Evolutionary conservation across 2,113 vertebrate genomes (phyloP), one percentile per base, ranked within the genome.

Genomic region (Silurus asotus): DNA sequence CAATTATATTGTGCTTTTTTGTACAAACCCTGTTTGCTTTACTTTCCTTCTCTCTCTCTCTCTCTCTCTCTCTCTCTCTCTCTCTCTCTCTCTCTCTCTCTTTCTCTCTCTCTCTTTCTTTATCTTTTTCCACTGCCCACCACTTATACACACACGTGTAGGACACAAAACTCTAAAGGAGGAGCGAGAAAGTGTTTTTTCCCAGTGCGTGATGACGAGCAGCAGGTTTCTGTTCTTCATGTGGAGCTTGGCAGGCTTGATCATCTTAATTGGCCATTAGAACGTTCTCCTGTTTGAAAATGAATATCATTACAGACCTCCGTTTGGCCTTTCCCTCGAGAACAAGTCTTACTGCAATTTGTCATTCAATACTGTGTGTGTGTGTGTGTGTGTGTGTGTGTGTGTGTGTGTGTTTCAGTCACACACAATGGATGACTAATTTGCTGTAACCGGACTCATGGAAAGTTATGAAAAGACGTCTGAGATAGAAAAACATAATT

Each of bases 181-280:
- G 77, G 90, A 89, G 89, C 91, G 92, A 93, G 91, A 92, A 93
- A 74, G 65, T 82, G 11, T 28, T 25, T 88, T 37, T 37, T 37
- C 37, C 37, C 37, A 37, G 90, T 93, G 93, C 87, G 88, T 91
- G 93, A 94, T 92, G 90, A 90, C 93, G 93, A 93, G 94, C 94
- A 95, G 93, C 90, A 81, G 92, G 89, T 90, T 92, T 90, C 87
- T 72, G 89, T 89, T 94, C 93, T 93, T 94, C 93, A 94, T 92
- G 91, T 95, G 93, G 90, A 94, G 92, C 94, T 95, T 94, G 95
- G 95, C 95, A 94, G 94, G 92, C 93, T 95, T 95, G 95, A 96
- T 96, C 92, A 92, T 95, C 95, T 94, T 96, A 96, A 96, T 95
- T 96, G 94, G 94, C 94, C 94, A 95, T 95, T 95, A 95, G 93